phyloP scores from a whole-genome alignment of 2,888 invertebrate species.

The Pyrgus malvae region DNA sequence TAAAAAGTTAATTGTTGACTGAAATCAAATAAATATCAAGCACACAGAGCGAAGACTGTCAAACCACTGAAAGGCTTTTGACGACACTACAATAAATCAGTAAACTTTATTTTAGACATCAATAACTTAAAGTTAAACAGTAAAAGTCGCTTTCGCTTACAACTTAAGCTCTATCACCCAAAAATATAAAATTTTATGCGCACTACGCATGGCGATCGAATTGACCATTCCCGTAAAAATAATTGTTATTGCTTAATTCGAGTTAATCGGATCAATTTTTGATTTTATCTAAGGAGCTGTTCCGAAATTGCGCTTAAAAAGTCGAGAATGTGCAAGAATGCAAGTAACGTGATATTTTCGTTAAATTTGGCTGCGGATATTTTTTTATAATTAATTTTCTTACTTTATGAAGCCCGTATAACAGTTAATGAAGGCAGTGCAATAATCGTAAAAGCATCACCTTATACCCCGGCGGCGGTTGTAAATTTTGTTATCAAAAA shows the following conservation, averaged over 20 bases:
- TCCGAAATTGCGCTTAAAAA: constrained; percentile 16
- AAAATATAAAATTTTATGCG: constrained; percentile 79
- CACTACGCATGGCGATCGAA: constrained; percentile 53
- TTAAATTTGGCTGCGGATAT: not conserved
- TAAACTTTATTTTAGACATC: too few species aligned
- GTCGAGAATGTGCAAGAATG: constrained; percentile 33
- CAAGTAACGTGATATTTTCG: constrained; percentile 18
- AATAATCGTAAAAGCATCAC: constrained; percentile 26
- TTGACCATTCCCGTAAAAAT: constrained; percentile 59
- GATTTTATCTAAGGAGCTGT: constrained; percentile 38
- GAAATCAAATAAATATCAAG: too few species aligned
- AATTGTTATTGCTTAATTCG: constrained; percentile 80
- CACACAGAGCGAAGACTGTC: too few species aligned
- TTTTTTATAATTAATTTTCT: constrained; percentile 23
- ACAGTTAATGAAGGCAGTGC: constrained; percentile 25
- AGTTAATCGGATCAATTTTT: constrained; percentile 63
- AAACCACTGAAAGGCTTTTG: too few species aligned
- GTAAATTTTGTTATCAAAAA: constrained; percentile 22
- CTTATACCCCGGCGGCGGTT: constrained; percentile 20
- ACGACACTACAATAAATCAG: too few species aligned
- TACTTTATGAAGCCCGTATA: constrained; percentile 21
- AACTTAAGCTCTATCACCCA: constrained; percentile 36
- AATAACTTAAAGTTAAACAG: too few species aligned
- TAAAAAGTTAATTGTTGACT: too few species aligned
- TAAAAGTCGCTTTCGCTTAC: constrained; percentile 35